Evolutionary conservation across 2,888 invertebrate species (phyloP).

Genomic region (Drosophila fulvimacula): DNA sequence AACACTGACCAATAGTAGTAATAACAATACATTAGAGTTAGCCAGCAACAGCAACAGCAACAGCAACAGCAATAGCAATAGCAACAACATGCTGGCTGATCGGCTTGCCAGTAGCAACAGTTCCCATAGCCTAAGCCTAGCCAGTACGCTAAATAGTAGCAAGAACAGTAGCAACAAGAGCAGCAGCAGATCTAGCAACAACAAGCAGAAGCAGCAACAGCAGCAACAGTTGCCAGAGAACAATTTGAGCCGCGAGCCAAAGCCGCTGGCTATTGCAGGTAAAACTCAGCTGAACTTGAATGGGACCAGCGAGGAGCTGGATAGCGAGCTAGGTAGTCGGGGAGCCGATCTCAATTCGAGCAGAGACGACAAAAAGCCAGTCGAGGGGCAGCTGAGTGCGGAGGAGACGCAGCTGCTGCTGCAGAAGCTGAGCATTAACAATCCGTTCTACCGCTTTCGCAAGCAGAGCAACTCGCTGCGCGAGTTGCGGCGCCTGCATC

Average conservation of each 20-base stretch:
- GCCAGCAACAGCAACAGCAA: conserved; percentile 18
- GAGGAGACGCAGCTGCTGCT: conserved; percentile 74
- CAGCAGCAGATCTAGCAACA: conserved; percentile 49
- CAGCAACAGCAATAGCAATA: conserved; percentile 37
- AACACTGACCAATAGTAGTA: conserved; percentile 68
- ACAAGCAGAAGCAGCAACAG: conserved; percentile 38
- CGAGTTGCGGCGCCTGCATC: conserved; percentile 65
- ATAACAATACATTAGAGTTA: conserved; percentile 53
- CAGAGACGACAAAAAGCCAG: conserved; percentile 7
- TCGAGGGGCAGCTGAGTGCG: conserved; percentile 33
- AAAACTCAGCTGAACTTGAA: conserved; percentile 63
- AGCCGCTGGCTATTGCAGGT: conserved; percentile 33
- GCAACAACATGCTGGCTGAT: conserved; percentile 30
- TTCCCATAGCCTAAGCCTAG: conserved; percentile 60
- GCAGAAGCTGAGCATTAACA: conserved; percentile 81
- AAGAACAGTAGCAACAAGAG: conserved; percentile 42
- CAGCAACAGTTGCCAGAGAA: conserved; percentile 54
- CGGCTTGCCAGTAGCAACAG: conserved; percentile 50
- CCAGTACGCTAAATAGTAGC: conserved; percentile 56
- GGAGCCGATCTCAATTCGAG: neutral
- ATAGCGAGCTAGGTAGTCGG: neutral
- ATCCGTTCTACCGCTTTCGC: conserved; percentile 83
- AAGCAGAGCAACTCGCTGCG: conserved; percentile 82
- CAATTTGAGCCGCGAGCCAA: conserved; percentile 67
- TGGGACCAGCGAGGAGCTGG: conserved; percentile 45